Evolutionary conservation across 2,797 vertebrate genomes (phyloP), one percentile per base, ranked within the genome.

Genomic region (Mormyrops boulengeri): DNA sequence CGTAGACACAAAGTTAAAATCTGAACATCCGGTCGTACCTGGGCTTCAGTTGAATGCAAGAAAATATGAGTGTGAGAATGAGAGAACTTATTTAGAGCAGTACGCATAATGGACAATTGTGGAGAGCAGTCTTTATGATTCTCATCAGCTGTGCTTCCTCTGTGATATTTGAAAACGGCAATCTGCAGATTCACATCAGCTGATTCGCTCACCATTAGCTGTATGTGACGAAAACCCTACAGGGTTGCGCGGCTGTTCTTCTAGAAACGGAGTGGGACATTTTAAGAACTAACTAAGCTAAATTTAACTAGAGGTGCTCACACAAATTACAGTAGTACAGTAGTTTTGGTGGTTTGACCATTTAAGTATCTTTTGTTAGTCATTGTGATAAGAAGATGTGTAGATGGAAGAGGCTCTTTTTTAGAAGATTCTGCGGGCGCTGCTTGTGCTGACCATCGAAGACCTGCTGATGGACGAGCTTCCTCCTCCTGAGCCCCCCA

Each of bases 391-490:
- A 82, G 30, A 91, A 90, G 90, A 90, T 89, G 84, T 12, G 57
- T 3, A 49, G 82, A 22, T 0, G 14, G 44, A 52, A 53, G 41
- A 50, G 77, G 52, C 90, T 92, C 91, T 94, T 92, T 90, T 91
- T 80, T 77, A 90, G n/a, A 0, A 53, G 91, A 77, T 94, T 49
- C 88, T 93, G 62, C 38, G 52, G 44, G 19, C 82, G 89, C 30
- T 88, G 90, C 91, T 95, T 90, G 19, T 3, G 85, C 84, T 2
- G 88, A 90, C 2, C 2, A 89, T 0, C 12, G 91, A 57, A 41
- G 94, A 89, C 91, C 94, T 96, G 91, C 88, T 94, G 91, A 95
- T 22, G 4, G 62, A 7, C 0, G 84, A 9, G 2, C 91, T 80
- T 5, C 30, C 38, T 50, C 49, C 69, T 55, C 85, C 89, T 38